Evolutionary conservation across 2,797 vertebrate species (phyloP), one percentile per base, ranked within the genome.

Genomic region (Peromyscus attwateri): DNA sequence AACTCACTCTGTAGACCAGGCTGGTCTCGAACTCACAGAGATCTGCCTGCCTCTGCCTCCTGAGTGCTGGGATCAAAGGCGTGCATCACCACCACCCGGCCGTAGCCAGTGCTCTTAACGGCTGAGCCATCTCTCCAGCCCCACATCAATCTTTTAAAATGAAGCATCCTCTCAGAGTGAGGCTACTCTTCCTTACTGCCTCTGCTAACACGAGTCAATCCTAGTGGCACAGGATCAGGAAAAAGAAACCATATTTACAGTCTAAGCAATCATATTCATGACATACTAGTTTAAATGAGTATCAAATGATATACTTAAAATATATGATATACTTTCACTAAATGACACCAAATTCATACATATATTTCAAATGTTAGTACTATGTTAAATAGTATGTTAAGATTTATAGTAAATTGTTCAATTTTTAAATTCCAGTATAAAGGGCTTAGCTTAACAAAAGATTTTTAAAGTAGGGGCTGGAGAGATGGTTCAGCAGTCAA

Each of bases 301-400:
- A 84, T 66, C 82, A 64, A 52, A 76, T 52, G 25, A 52, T 76
- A 84, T 10, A 40, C 40, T 52, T 84, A 84, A 75, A 92, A 76
- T 84, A n/a, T 34, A 62, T 43, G 37, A 23, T 57, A 17, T 49
- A 85, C 27, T 52, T 37, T 52, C 12, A 52, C 29, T 52, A 68
- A 91, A 21, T 68, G 25, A 66, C 34, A 66, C 16, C 71, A 64
- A 52, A 66, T 49, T 66, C 13, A 92, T 55, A 31, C n/a, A n/a
- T 92, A 52, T 84, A n/a, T 66, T 92, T 76, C n/a, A 92, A 76
- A 66, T 66, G 70, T 64, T 64, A 52, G 66, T 84, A 25, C 70
- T 84, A 29, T 37, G 25, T 23, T 84, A 75, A 49, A 60, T 40
- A n/a, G 12, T n/a, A 64, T n/a, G n/a, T 31, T 85, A 85, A 85